Conservation (phyloP, 2,888 invertebrate genomes). For the Antheraea yamamai region DNA sequence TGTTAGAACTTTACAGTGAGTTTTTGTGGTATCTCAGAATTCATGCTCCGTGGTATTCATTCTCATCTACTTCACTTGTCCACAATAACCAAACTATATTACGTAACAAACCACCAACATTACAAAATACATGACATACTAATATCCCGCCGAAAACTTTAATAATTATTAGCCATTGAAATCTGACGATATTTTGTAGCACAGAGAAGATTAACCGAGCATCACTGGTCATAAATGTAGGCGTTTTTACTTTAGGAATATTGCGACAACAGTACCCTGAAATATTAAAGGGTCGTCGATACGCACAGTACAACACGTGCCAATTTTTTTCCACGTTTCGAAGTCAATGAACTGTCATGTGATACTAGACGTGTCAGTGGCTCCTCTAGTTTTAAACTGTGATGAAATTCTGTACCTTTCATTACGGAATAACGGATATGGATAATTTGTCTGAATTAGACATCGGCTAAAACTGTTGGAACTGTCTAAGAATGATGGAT, state of each 20-base stretch:
- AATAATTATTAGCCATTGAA: too few species aligned
- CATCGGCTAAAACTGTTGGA: constrained; percentile 6
- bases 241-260: not conserved
- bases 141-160: too few species aligned
- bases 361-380: constrained; percentile 46
- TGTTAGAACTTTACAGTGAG: too few species aligned
- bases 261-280: constrained; percentile 30
- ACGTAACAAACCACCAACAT: too few species aligned
- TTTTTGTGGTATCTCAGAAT: too few species aligned
- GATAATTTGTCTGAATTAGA: not conserved
- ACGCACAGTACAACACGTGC: constrained; percentile 45
- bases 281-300: constrained; percentile 53
- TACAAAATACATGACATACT: too few species aligned
- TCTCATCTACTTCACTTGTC: too few species aligned
- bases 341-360: constrained; percentile 44
- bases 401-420: constrained; percentile 21
- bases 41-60: too few species aligned
- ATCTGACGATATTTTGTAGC: too few species aligned
- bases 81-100: too few species aligned
- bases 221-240: not conserved
- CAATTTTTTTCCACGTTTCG: constrained; percentile 50
- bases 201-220: too few species aligned
- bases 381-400: constrained; percentile 38
- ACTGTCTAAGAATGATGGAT: constrained; percentile 3
- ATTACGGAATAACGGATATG: constrained; percentile 11